These are phyloP conservation scores for Porphyrio hochstetteri DNA, from an alignment of 2,113 vertebrate genomes.

Conservation along the genomic window DNA sequence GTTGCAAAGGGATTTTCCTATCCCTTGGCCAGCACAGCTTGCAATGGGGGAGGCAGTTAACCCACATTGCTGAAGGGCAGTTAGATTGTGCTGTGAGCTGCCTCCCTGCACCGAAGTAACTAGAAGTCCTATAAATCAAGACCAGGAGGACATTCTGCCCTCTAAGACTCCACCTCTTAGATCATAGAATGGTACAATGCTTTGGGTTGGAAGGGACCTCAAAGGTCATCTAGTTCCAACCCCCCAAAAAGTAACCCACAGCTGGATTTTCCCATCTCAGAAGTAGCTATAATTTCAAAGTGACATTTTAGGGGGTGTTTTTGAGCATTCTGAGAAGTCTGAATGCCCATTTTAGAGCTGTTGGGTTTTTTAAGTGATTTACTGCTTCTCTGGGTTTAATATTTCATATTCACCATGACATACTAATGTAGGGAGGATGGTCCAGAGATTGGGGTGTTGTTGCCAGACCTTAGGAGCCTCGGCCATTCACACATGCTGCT, in stretches of 20 bases:
- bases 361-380: not conserved
- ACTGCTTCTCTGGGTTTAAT: not conserved
- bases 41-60: not conserved
- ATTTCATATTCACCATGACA: not conserved
- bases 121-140: not conserved
- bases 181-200: not conserved
- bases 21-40: not conserved
- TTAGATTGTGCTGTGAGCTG: not conserved
- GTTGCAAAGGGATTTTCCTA: not conserved
- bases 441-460: not conserved
- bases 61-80: not conserved
- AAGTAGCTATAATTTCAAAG: not conserved
- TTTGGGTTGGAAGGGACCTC: no score
- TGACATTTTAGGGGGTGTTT: not conserved
- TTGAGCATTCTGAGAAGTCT: not conserved
- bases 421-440: not conserved
- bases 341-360: not conserved
- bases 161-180: not conserved
- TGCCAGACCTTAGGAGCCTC: not conserved
- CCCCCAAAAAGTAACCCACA: not conserved
- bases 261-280: not conserved
- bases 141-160: not conserved
- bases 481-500: not conserved
- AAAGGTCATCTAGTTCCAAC: no score
- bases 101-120: not conserved